phyloP scores from a whole-genome alignment of 2,888 invertebrate species.

The Neuroscelio doddi region DNA sequence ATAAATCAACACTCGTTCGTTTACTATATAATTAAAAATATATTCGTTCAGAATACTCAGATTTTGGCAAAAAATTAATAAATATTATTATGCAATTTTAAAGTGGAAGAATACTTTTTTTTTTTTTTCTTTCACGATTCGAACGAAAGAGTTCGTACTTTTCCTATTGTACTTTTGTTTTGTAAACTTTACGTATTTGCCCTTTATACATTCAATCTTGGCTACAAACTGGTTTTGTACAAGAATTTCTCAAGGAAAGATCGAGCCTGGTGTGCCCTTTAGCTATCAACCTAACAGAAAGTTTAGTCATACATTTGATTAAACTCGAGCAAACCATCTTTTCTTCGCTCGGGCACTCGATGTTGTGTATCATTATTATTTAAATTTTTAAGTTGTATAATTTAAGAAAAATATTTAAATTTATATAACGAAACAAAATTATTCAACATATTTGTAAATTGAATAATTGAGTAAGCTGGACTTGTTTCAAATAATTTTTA shows the following conservation, averaged over 20 bases:
- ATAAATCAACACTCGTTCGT: no score
- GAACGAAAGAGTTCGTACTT: conserved; percentile 46
- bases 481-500: conserved; percentile 35
- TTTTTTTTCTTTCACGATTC: conserved; percentile 20
- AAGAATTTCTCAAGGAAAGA: conserved; percentile 38
- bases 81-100: no score
- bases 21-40: no score
- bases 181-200: conserved; percentile 20
- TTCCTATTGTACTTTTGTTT: conserved; percentile 23
- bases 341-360: conserved; percentile 3
- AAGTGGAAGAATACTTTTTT: conserved; percentile 47
- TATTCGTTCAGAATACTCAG: no score
- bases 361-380: conserved; percentile 4
- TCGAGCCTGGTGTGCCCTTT: conserved; percentile 37
- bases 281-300: conserved; percentile 45
- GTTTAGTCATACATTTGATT: conserved; percentile 47
- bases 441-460: no score
- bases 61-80: no score
- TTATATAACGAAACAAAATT: no score
- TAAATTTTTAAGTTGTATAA: no score
- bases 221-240: conserved; percentile 43
- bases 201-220: conserved; percentile 41
- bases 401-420: no score
- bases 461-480: no score
- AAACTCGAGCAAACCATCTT: conserved; percentile 26